phyloP scores from a whole-genome alignment of 1,140 invertebrate species.

The Scaptodrosophila lebanonensis region DNA sequence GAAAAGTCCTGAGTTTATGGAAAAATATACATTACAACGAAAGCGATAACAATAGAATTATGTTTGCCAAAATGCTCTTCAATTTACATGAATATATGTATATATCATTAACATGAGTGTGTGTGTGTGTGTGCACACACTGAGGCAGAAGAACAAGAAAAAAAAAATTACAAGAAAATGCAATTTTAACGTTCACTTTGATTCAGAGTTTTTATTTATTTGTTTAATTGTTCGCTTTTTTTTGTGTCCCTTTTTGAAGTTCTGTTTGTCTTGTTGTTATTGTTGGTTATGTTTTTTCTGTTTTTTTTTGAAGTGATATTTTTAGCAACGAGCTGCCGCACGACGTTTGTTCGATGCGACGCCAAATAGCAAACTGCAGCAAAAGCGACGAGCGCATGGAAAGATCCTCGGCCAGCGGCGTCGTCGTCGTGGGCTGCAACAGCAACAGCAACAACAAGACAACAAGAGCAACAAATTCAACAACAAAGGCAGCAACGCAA shows the following conservation, averaged over 20 bases:
- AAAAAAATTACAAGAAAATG: no score
- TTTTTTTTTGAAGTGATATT: conserved; percentile 14
- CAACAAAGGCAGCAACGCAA: conserved; percentile 9
- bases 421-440: conserved; percentile 16
- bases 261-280: no score
- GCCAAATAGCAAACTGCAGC: conserved; percentile 63
- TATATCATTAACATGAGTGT: no score
- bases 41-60: no score
- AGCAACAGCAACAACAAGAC: conserved; percentile 10
- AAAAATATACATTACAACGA: no score
- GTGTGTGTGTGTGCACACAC: no score
- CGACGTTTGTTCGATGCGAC: conserved; percentile 64
- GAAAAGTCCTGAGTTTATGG: no score
- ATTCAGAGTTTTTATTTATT: neutral
- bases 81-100: no score
- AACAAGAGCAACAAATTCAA: neutral
- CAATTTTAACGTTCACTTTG: neutral
- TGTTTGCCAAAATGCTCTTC: no score
- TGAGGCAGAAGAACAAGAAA: no score
- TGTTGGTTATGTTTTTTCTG: neutral
- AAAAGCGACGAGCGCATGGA: conserved; percentile 13
- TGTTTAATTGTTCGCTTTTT: neutral
- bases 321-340: conserved; percentile 15
- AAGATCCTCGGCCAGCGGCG: conserved; percentile 25
- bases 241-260: no score